phyloP scores from a whole-genome alignment of 2,113 vertebrate species.

The Phalacrocorax aristotelis region DNA sequence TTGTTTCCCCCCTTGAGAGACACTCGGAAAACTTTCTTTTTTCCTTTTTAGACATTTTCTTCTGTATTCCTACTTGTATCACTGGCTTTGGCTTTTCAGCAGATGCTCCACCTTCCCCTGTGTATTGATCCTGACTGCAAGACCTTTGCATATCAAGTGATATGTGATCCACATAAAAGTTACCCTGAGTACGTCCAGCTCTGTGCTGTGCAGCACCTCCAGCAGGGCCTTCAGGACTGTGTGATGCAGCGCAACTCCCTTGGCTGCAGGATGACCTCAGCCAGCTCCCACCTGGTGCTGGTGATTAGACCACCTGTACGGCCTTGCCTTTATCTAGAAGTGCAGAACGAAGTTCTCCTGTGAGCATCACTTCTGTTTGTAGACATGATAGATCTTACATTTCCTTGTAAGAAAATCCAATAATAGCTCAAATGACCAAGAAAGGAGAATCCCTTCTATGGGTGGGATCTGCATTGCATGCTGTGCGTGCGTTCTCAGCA shows the following conservation, averaged over 20 bases:
- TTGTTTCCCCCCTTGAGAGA: not conserved
- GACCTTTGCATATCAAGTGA: not conserved
- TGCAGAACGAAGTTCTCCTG: not conserved
- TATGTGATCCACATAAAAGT: not conserved
- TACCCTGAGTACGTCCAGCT: not conserved
- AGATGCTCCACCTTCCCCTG: not conserved
- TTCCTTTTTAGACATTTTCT: not conserved
- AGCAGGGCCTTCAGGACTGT: not conserved
- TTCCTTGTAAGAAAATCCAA: not conserved
- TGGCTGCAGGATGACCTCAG: not conserved
- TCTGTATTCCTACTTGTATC: not conserved
- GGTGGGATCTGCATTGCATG: not conserved
- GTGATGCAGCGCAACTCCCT: not conserved
- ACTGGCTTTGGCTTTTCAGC: not conserved
- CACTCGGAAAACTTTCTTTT: not conserved
- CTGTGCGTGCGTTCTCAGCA: not conserved
- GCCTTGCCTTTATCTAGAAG: not conserved
- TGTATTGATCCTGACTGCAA: not conserved
- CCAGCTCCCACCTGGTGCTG: not conserved
- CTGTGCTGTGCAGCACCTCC: not conserved
- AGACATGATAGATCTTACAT: not conserved
- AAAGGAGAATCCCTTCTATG: not conserved
- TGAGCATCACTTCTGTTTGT: not conserved
- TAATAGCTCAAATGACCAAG: not conserved
- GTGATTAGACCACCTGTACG: accelerated